Evolutionary conservation across 53 echinoderm and acorn worm species (phyloP), one percentile per base, ranked within the genome.

Genomic region (Echinarachnius parma): DNA sequence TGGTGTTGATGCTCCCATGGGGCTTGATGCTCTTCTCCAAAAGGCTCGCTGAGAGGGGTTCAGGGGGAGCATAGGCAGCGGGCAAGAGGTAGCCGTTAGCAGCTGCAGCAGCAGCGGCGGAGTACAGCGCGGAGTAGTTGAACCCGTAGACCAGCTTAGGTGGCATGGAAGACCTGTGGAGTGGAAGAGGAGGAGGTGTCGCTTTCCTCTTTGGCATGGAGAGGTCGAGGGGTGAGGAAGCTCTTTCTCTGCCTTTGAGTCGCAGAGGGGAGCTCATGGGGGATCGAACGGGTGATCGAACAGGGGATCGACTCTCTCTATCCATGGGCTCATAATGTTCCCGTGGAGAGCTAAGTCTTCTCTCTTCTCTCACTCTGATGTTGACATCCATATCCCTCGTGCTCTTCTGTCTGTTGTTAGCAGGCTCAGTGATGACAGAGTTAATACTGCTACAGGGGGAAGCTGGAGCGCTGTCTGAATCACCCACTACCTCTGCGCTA

Each of bases 11-110:
- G 34, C 33, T 79, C 24, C 35, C 47, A 35, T 91, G 98, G 11
- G 88, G 83, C 78, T 90, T 91, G 35, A 98, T 77, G 39, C 63
- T 91, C 64, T 88, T 98, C 28, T 98, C 98, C 48, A 87, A 75
- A 30, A 84, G 72, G 13, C 87, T 56, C 29, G 86, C 71, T 19
- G 88, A 60, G 25, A 69, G 50, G 9, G 77, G 45, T 21, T 77
- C 77, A 1, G 64, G 23, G 47, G 86, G 87, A 22, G 84, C 34
- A 69, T 88, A 92, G 25, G 81, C 61, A 25, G 78, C 77, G 28
- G 74, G 74, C 48, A 92, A 62, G 50, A 92, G 82, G 75, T 88
- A 92, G 31, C 88, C 74, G 27, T 57, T 72, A 28, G 57, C 74
- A 42, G 74, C 72, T 28, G 86, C 80, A 10, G 82, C 90, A 59